phyloP scores from a whole-genome alignment of 1,140 invertebrate genomes.

The Coenobita brevimanus region DNA sequence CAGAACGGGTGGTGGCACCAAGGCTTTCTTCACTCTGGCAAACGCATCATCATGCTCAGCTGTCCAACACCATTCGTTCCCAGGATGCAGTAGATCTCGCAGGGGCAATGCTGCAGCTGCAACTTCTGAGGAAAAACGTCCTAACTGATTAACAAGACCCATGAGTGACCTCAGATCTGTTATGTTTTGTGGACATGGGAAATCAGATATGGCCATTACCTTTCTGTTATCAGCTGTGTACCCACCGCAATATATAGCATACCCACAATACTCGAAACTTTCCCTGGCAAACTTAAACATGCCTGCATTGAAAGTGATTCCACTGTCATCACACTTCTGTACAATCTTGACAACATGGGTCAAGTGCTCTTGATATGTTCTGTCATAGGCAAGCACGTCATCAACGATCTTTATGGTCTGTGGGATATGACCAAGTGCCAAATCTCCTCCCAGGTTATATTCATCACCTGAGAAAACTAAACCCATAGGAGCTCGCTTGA shows the following conservation, averaged over 20 bases:
- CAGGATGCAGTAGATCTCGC: constrained; percentile 26
- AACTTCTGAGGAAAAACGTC: constrained; percentile 49
- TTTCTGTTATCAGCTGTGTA: no score
- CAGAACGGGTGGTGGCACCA: constrained; percentile 50
- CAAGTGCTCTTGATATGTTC: constrained; percentile 38
- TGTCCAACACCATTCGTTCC: constrained; percentile 4
- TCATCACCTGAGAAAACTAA: constrained; percentile 69
- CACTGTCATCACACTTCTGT: no score
- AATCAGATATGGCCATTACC: not conserved
- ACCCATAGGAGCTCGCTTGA: constrained; percentile 60
- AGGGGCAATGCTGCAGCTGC: not conserved
- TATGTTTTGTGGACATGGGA: constrained; percentile 27
- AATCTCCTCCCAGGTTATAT: constrained; percentile 67
- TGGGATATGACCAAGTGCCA: constrained; percentile 45
- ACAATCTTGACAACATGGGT: not conserved
- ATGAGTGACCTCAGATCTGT: constrained; percentile 29
- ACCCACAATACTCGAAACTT: no score
- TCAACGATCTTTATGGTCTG: constrained; percentile 67
- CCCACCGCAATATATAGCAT: no score
- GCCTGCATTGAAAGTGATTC: no score
- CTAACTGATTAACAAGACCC: constrained; percentile 13
- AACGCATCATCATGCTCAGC: constrained; percentile 50
- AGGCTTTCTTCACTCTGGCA: constrained; percentile 33
- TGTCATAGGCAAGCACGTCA: constrained; percentile 59
- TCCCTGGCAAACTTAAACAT: no score